Conservation (phyloP, 2,113 vertebrate genomes). For the Aegithalos caudatus region DNA sequence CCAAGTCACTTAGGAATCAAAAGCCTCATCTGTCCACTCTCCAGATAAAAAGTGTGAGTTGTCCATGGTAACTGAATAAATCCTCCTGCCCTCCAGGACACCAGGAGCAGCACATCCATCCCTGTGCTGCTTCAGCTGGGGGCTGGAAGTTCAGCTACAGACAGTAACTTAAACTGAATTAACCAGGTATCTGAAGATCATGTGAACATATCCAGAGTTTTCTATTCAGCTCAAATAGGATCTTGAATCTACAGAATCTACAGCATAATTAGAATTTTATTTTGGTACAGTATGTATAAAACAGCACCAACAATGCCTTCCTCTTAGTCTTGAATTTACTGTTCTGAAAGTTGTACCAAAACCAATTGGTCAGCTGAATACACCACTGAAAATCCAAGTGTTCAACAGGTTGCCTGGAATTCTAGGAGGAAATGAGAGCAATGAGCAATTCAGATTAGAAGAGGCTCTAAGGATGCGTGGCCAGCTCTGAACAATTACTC, state of each 20-base stretch:
- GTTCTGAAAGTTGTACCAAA: not conserved
- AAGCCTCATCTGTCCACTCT: not conserved
- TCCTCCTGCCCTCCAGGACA: not conserved
- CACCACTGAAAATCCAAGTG: not conserved
- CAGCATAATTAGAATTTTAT: not conserved
- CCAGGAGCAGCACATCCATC: not conserved
- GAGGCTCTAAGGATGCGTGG: not conserved
- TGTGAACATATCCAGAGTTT: not conserved
- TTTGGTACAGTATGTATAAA: not conserved
- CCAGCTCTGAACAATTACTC: not conserved
- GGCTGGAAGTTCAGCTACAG: not conserved
- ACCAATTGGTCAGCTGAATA: not conserved
- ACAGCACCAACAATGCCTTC: not conserved
- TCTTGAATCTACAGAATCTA: not conserved
- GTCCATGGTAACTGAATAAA: not conserved
- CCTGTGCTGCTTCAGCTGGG: not conserved
- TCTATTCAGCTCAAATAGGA: not conserved
- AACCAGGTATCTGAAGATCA: not conserved
- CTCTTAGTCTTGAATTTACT: not conserved
- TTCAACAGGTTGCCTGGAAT: not conserved
- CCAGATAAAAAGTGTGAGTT: not conserved
- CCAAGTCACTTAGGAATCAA: not conserved
- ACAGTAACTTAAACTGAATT: not conserved
- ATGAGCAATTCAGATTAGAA: not conserved
- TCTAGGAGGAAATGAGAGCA: not conserved